phyloP scores from a whole-genome alignment of 2,888 invertebrate species.

The Tetragonula carbonaria region DNA sequence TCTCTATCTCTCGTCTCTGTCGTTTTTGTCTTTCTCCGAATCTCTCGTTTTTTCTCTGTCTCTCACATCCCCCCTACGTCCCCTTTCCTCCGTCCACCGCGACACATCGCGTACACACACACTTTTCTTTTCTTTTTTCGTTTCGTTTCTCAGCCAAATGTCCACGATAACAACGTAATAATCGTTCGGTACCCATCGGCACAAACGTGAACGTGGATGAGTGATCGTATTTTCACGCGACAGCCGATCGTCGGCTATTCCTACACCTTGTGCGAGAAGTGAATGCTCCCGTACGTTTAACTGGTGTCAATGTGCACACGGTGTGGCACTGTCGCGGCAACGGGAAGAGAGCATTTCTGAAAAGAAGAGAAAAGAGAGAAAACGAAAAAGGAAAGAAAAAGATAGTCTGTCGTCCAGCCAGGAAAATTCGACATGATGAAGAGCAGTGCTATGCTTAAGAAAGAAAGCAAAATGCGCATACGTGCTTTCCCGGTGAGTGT shows the following conservation, averaged over 20 bases:
- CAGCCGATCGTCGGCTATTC: slow-evolving; percentile 63
- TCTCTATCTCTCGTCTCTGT: not conserved
- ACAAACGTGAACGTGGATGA: slow-evolving; percentile 45
- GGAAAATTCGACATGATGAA: slow-evolving; percentile 86
- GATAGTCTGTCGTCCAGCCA: slow-evolving; percentile 28
- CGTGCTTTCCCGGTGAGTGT: slow-evolving; percentile 97
- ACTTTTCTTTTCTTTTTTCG: slow-evolving; percentile 48
- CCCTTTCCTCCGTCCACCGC: slow-evolving; percentile 29
- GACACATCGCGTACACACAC: slow-evolving; percentile 39
- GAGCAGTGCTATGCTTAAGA: slow-evolving; percentile 91
- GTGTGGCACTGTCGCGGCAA: slow-evolving; percentile 59
- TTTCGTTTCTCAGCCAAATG: slow-evolving; percentile 49
- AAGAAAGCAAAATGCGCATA: slow-evolving; percentile 98
- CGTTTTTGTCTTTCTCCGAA: slow-evolving; percentile 12
- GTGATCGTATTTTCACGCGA: slow-evolving; percentile 40
- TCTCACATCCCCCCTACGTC: slow-evolving; percentile 10
- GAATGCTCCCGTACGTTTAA: slow-evolving; percentile 61
- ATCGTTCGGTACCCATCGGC: slow-evolving; percentile 13
- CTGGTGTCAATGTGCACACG: slow-evolving; percentile 74
- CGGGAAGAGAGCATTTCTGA: slow-evolving; percentile 59
- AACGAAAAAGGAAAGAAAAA: too few species aligned
- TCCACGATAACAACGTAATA: slow-evolving; percentile 48
- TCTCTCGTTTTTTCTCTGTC: slow-evolving; percentile 35
- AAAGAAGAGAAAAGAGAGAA: slow-evolving; percentile 8
- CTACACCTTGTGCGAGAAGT: slow-evolving; percentile 49